These are phyloP conservation scores for Aphelinus certus DNA, from an alignment of 1,140 invertebrate genomes.

Conservation along the genomic window DNA sequence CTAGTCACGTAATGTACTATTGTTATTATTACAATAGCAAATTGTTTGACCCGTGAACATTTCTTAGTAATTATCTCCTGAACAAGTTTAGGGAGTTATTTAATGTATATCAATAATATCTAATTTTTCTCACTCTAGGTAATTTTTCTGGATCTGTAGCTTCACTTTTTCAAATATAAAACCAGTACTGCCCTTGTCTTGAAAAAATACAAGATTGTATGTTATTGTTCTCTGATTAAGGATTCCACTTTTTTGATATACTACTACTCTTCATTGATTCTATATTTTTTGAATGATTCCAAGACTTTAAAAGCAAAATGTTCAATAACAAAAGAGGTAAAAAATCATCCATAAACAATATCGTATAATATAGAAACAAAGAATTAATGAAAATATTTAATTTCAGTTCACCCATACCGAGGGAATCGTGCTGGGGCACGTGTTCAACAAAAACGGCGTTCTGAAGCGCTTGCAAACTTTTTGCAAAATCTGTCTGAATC, in stretches of 20 bases:
- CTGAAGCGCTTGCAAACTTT: constrained; percentile 71
- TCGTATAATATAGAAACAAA: too few species aligned
- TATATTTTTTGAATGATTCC: constrained; percentile 70
- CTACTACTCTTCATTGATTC: constrained; percentile 63
- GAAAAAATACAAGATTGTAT: constrained; percentile 67
- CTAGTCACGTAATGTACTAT: constrained; percentile 63
- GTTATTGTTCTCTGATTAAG: constrained; percentile 57
- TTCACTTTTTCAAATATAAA: constrained; percentile 68
- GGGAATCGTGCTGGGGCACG: too few species aligned
- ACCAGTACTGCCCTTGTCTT: constrained; percentile 67
- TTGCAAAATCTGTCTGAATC: constrained; percentile 58
- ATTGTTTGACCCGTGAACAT: constrained; percentile 66
- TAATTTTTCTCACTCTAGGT: constrained; percentile 59
- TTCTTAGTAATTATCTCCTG: too few species aligned
- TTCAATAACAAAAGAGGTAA: too few species aligned
- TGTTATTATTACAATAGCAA: constrained; percentile 68
- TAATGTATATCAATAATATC: background rate
- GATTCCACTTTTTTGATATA: constrained; percentile 66
- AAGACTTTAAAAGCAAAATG: constrained; percentile 64
- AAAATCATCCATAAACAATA: too few species aligned
- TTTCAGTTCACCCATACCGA: too few species aligned
- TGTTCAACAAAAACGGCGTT: too few species aligned
- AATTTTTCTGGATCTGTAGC: constrained; percentile 65
- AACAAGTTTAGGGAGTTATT: background rate
- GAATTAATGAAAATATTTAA: too few species aligned